phyloP scores from a whole-genome alignment of 2,888 invertebrate genomes.

The Agonum fuliginosum region DNA sequence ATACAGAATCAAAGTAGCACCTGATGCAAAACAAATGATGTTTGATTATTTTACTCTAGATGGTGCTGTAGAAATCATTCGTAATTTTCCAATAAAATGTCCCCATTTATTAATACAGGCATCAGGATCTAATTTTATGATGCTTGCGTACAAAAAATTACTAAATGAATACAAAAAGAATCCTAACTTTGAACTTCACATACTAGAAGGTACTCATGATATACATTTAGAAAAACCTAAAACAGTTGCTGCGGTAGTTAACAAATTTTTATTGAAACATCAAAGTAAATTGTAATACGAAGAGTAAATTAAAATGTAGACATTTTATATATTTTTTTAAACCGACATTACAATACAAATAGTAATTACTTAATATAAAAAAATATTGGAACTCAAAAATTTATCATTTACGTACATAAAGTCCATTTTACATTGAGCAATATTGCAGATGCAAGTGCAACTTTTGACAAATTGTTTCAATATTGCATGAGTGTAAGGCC shows the following conservation, averaged over 20 bases:
- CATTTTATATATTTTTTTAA: no score
- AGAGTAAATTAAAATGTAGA: no score
- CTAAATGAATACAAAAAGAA: conserved; percentile 39
- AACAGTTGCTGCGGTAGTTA: conserved; percentile 70
- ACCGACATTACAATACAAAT: no score
- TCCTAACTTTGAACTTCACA: conserved; percentile 66
- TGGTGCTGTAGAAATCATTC: conserved; percentile 68
- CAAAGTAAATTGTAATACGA: conserved; percentile 65
- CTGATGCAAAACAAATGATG: conserved; percentile 72
- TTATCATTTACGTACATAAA: no score
- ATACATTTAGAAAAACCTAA: conserved; percentile 78
- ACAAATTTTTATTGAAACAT: conserved; percentile 65
- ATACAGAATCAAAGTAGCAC: conserved; percentile 77
- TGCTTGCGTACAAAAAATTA: not conserved
- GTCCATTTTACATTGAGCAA: no score
- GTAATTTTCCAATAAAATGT: conserved; percentile 62
- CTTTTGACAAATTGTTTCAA: no score
- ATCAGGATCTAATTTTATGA: not conserved
- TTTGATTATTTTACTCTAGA: conserved; percentile 70
- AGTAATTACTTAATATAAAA: no score
- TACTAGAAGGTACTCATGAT: conserved; percentile 77
- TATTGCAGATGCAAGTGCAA: no score
- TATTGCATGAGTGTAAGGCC: no score
- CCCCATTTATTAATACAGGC: conserved; percentile 64
- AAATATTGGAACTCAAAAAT: no score